Conservation (phyloP, 2,888 invertebrate genomes). For the Keiferia lycopersicella region DNA sequence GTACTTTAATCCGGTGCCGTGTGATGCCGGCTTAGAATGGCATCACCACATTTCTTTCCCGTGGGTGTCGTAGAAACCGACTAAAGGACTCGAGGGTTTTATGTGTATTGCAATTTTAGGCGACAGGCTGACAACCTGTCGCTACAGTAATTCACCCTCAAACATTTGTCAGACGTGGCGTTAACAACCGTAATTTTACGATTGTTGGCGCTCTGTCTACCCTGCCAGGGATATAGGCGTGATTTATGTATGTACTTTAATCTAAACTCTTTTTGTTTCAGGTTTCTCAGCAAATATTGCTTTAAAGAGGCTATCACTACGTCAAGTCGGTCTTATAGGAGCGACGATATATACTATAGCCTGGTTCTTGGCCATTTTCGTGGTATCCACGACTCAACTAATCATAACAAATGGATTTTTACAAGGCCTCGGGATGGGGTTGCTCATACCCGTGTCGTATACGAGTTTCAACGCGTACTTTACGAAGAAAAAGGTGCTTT, state of each 20-base stretch:
- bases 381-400: constrained; percentile 82
- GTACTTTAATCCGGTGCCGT: too few species aligned
- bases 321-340: constrained; percentile 85
- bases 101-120: too few species aligned
- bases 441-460: constrained; percentile 87
- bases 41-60: too few species aligned
- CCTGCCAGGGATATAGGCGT: too few species aligned
- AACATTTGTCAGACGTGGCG: too few species aligned
- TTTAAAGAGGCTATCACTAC: constrained; percentile 83
- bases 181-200: too few species aligned
- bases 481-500: constrained; percentile 84
- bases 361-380: constrained; percentile 83
- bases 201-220: too few species aligned
- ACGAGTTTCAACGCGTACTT: constrained; percentile 89
- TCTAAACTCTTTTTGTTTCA: constrained; percentile 53
- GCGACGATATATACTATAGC: constrained; percentile 83
- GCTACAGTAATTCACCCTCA: too few species aligned
- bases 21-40: too few species aligned
- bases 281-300: constrained; percentile 86
- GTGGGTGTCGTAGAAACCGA: too few species aligned
- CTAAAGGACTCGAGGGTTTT: too few species aligned
- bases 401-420: constrained; percentile 84
- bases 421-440: constrained; percentile 85
- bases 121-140: too few species aligned
- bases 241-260: background rate